These are phyloP conservation scores for Tiliqua scincoides DNA, from an alignment of 2,113 vertebrate species.

Conservation along the genomic window DNA sequence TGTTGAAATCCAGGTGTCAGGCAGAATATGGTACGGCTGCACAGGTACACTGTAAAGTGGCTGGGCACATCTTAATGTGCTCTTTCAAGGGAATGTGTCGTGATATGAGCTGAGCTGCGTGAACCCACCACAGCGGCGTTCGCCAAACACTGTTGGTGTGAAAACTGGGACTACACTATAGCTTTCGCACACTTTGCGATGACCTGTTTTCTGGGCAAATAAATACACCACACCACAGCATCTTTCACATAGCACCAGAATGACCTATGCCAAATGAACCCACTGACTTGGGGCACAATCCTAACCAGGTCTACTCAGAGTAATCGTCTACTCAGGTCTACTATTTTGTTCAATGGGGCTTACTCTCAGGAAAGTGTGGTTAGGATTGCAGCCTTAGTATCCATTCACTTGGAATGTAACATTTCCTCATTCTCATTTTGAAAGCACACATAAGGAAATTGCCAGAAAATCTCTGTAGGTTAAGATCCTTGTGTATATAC, in stretches of 20 bases:
- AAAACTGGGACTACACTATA: slow-evolving; percentile 10
- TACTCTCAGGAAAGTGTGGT: no score
- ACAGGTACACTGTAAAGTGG: slow-evolving; percentile 24
- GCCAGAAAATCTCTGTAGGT: background rate
- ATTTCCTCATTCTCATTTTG: background rate
- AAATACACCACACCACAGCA: background rate
- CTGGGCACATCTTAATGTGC: background rate
- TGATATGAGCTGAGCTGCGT: background rate
- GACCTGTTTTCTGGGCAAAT: background rate
- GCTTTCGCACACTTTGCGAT: background rate
- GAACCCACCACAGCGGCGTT: background rate
- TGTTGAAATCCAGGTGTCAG: background rate
- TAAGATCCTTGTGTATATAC: background rate
- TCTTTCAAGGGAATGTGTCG: background rate
- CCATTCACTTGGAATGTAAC: background rate
- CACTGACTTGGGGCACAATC: no score
- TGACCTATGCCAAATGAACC: background rate
- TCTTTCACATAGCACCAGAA: background rate
- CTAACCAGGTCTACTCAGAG: no score
- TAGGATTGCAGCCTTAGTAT: no score
- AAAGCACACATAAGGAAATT: background rate
- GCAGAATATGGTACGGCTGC: background rate
- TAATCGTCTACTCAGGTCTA: no score
- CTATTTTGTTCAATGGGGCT: no score
- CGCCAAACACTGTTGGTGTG: slow-evolving; percentile 37